Evolutionary conservation across 2,113 vertebrate species (phyloP).

Genomic region (Eclectus roratus): DNA sequence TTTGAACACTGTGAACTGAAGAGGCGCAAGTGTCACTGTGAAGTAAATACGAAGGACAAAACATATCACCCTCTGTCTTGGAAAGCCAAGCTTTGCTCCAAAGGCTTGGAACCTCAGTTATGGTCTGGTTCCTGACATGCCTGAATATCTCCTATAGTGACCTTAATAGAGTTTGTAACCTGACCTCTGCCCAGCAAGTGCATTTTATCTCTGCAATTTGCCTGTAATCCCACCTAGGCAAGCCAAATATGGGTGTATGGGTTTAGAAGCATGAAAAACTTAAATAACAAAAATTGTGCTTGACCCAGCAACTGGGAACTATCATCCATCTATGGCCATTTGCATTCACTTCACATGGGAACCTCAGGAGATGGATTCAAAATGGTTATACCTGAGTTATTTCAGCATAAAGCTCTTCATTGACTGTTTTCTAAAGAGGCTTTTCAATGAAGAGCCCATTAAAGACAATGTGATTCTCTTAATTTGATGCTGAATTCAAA

Average conservation of each 20-base stretch:
- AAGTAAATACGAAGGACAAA: accelerated
- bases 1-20: accelerated
- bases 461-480: background rate
- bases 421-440: background rate
- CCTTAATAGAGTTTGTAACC: background rate
- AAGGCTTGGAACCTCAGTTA: background rate
- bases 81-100: background rate
- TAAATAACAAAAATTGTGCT: background rate
- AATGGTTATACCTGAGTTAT: background rate
- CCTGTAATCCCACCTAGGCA: background rate
- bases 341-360: background rate
- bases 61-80: background rate
- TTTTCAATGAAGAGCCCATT: background rate
- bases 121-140: background rate
- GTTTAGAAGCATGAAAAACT: background rate
- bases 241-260: accelerated
- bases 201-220: background rate
- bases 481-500: background rate
- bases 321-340: accelerated
- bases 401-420: background rate
- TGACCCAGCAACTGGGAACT: background rate
- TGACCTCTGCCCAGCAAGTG: background rate
- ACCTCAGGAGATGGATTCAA: accelerated
- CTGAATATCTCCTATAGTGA: background rate
- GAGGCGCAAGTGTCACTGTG: background rate